Evolutionary conservation across 1,140 invertebrate species (phyloP).

Genomic region (Holcopasites calliopsidis): DNA sequence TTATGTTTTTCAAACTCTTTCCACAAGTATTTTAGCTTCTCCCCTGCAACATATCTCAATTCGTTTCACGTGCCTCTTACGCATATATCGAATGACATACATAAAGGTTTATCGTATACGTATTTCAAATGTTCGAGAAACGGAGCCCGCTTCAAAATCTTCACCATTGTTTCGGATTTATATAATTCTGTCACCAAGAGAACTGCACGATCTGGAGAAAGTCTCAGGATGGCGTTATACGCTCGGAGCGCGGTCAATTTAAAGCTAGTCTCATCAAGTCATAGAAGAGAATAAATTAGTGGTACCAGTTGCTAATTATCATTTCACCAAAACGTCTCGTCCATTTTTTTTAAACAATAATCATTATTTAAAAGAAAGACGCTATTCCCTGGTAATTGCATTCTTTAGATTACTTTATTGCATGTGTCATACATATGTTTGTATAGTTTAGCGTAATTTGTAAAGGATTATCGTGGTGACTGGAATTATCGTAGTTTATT

Average conservation of each 20-base stretch:
- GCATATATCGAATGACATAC: conserved; percentile 19
- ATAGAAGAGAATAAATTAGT: neutral
- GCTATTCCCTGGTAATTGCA: too few relatives aligned
- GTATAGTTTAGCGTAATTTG: too few relatives aligned
- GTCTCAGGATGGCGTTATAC: neutral
- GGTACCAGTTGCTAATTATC: neutral
- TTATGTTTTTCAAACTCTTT: conserved; percentile 7
- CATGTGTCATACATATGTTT: too few relatives aligned
- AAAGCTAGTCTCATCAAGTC: neutral
- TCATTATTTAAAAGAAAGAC: too few relatives aligned
- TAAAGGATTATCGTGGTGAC: too few relatives aligned
- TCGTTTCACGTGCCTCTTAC: neutral
- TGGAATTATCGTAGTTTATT: too few relatives aligned
- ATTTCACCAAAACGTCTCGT: too few relatives aligned
- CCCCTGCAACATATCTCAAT: conserved; percentile 13
- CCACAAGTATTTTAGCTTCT: neutral
- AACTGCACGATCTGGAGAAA: too few relatives aligned
- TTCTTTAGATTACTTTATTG: too few relatives aligned
- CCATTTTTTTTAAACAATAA: too few relatives aligned
- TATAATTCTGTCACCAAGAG: neutral
- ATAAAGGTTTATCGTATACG: neutral
- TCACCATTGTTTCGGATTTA: conserved; percentile 20
- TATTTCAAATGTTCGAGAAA: accelerated
- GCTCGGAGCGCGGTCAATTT: neutral
- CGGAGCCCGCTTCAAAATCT: neutral